Evolutionary conservation across 2,888 invertebrate species (phyloP).

Genomic region (Pristionchus exspectatus): DNA sequence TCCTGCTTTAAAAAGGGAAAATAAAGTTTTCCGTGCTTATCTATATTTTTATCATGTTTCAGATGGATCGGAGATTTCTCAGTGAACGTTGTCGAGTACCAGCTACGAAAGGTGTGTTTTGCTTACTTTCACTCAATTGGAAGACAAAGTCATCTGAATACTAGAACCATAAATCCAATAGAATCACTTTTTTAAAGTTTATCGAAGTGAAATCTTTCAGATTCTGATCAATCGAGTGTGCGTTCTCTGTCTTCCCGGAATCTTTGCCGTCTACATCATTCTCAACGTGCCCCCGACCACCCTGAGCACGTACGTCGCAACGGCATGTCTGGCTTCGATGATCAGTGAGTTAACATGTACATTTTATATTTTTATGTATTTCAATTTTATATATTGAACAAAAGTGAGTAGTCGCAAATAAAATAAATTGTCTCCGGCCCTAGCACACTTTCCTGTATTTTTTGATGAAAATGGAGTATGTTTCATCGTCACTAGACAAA

Average conservation of each 20-base stretch:
- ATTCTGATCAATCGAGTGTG: conserved; percentile 57
- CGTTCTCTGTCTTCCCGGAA: conserved; percentile 44
- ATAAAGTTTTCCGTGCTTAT: neutral
- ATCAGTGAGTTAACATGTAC: neutral
- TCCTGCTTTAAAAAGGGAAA: neutral
- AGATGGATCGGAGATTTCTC: conserved; percentile 47
- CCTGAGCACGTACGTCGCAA: neutral
- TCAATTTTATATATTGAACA: neutral
- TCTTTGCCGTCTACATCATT: conserved; percentile 38
- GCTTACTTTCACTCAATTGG: neutral
- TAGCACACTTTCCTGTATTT: neutral
- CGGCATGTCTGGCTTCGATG: conserved; percentile 15
- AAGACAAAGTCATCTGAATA: neutral
- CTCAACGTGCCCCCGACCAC: conserved; percentile 10
- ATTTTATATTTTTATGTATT: neutral
- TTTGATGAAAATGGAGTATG: neutral
- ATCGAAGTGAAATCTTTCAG: neutral
- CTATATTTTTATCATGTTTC: neutral
- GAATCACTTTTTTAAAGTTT: neutral
- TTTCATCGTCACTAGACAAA: neutral
- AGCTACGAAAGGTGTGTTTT: conserved; percentile 24
- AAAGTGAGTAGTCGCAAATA: neutral
- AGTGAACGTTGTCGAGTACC: conserved; percentile 25
- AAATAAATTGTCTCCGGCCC: too few relatives aligned
- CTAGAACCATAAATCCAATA: neutral